Evolutionary conservation across 2,888 invertebrate species (phyloP).

Genomic region (Athalia rosae): DNA sequence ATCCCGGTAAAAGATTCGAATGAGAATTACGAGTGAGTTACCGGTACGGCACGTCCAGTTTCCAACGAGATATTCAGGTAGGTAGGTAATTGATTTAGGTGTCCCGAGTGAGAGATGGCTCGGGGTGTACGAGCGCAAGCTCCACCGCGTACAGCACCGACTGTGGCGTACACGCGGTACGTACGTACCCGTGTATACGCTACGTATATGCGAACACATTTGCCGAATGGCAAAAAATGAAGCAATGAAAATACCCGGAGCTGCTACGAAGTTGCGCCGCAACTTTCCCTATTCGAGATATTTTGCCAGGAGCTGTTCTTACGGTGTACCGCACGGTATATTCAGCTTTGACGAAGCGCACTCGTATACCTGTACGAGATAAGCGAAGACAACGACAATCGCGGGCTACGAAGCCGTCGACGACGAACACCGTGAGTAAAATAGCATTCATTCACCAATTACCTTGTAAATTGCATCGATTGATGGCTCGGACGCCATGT

Average conservation of each 20-base stretch:
- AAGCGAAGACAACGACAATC: slow-evolving; percentile 34
- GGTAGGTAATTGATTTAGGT: slow-evolving; percentile 38
- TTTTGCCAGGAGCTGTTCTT: slow-evolving; percentile 57
- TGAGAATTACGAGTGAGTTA: background rate
- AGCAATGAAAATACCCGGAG: slow-evolving; percentile 5
- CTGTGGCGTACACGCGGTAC: too few species aligned
- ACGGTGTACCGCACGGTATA: too few species aligned
- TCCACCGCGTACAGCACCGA: background rate
- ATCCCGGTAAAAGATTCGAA: background rate
- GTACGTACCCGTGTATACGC: background rate
- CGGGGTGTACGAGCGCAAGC: slow-evolving; percentile 20
- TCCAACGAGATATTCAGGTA: background rate
- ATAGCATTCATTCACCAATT: slow-evolving; percentile 60
- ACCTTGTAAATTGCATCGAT: slow-evolving; percentile 67
- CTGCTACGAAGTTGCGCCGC: slow-evolving; percentile 48
- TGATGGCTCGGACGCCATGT: slow-evolving; percentile 64
- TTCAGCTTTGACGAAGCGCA: too few species aligned
- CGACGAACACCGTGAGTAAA: slow-evolving; percentile 52
- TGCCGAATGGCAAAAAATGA: slow-evolving; percentile 33
- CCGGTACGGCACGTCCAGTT: slow-evolving; percentile 15
- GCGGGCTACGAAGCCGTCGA: slow-evolving; percentile 47
- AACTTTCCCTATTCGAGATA: slow-evolving; percentile 64
- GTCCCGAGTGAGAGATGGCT: slow-evolving; percentile 37
- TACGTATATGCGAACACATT: background rate
- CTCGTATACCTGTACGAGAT: background rate